Percentiles rank a stretch among this genome's conserved stretches.
Evolutionary conservation across 2,888 invertebrate genomes (phyloP).

Genomic region (Caenorhabditis japonica): DNA sequence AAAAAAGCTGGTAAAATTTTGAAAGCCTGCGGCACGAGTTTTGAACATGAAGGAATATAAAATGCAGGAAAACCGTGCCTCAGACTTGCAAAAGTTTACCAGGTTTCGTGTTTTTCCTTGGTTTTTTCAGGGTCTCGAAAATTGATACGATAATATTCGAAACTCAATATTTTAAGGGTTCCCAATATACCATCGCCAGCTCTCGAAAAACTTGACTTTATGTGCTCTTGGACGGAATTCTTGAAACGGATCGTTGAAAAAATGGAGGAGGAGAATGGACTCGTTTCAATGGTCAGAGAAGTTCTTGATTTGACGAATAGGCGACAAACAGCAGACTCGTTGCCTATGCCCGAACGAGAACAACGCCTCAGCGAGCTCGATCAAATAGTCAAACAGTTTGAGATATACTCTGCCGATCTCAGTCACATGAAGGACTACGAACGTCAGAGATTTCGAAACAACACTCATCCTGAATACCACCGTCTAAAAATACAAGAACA

Average conservation of each 20-base stretch:
- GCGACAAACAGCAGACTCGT: not conserved
- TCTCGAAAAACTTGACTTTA: constrained; percentile 38
- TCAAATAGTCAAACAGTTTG: constrained; percentile 5
- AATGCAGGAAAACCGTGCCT: no score
- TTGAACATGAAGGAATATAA: no score
- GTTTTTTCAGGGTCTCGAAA: no score
- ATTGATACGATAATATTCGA: no score
- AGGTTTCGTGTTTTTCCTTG: no score
- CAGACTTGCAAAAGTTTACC: no score
- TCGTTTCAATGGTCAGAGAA: not conserved
- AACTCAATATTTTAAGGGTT: no score
- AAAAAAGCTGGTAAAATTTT: no score
- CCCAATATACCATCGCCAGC: constrained; percentile 45
- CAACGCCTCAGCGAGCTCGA: not conserved
- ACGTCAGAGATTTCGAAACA: constrained; percentile 14
- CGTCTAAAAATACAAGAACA: constrained; percentile 10
- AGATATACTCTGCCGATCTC: constrained; percentile 9
- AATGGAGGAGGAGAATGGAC: constrained; percentile 17
- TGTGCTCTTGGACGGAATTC: constrained; percentile 21
- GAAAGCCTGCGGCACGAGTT: no score
- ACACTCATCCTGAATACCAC: constrained; percentile 11
- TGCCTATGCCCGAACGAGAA: constrained; percentile 2
- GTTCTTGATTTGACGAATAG: constrained; percentile 8
- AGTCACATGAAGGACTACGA: constrained; percentile 30
- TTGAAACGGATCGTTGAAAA: constrained; percentile 6